phyloP scores from a whole-genome alignment of 2,797 vertebrate species.

The Kryptopterus vitreolus region DNA sequence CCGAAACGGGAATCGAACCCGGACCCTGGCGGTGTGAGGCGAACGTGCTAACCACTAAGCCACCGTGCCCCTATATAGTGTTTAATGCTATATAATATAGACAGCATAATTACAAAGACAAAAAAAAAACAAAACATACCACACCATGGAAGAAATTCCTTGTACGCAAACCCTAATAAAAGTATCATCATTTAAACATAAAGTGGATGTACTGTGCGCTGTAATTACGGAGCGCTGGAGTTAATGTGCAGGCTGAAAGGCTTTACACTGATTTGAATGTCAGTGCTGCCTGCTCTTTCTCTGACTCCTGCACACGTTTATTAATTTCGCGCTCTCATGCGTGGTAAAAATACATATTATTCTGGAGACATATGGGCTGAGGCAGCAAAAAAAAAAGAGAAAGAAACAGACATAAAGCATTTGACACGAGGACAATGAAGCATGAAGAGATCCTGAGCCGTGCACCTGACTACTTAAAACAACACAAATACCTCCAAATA shows the following conservation, averaged over 20 bases:
- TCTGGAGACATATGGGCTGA: conserved; percentile 9
- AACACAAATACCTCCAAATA: neutral
- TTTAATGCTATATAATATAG: neutral
- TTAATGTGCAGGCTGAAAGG: conserved; percentile 13
- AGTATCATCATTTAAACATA: conserved; percentile 5
- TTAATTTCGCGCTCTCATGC: conserved; percentile 14
- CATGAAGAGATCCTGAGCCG: neutral
- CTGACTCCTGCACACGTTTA: neutral
- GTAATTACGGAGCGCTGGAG: conserved; percentile 19
- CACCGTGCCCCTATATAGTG: too few species aligned
- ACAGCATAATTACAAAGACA: neutral
- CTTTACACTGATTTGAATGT: neutral
- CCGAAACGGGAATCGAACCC: too few species aligned
- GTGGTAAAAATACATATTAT: neutral
- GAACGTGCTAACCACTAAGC: too few species aligned
- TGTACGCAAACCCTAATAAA: neutral
- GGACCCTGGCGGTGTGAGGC: too few species aligned
- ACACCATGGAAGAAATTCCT: neutral
- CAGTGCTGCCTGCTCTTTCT: conserved; percentile 3
- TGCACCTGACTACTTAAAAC: neutral
- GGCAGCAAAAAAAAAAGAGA: neutral
- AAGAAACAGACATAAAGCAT: conserved; percentile 4
- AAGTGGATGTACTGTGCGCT: neutral
- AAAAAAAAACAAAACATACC: neutral
- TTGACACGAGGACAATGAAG: neutral